Base-by-base conservation (phyloP, 2,797 vertebrate genomes). In the Staurois parvus region DNA sequence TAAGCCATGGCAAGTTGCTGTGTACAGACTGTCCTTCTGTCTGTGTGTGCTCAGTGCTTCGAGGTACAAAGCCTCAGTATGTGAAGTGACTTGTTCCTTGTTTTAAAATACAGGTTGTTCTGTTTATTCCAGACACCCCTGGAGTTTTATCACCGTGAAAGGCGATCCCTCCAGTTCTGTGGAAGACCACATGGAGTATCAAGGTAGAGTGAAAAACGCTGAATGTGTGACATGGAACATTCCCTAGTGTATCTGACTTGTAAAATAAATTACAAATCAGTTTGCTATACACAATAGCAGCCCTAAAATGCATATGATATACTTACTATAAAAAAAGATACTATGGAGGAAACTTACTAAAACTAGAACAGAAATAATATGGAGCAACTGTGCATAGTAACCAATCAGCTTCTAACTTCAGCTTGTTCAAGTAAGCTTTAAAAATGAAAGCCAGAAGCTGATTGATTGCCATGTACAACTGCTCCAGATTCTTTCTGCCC, bases 121-220 rank as follows among this genome's bases (percentile, higher is more conserved):
- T 79, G 48, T 84, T 56, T 85, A 84, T 92, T 90, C 8, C 91
- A 99, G 98, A 73, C 96, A 99, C 88, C 96, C 97, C 2, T 99
- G 98, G 98, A 97, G 96, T 79, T 97, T 99, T 79, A 94, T 99
- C 66, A 96, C 95, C 0, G 91, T 96, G 88, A 98, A 99, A 92
- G 98, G 97, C 52, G 92, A 95, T 29, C 85, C 91, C 0, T 93
- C 94, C 4, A 94, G 95, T 72, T 96, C 93, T 17, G 95, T 97
- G 19, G 98, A 99, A 92, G 96, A 98, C 89, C 96, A 98, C 13
- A 92, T 96, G 11, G 91, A 96, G 81, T 98, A 98, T 91, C 96
- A 98, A 88, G 97, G 98, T 99, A 94, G 42, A 79, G 37, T 13
- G 7, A 40, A 56, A 56, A 56, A 56, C 15, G 28, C 30, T 32